phyloP scores from a whole-genome alignment of 2,797 vertebrate species.

The Heteromormyrus szaboi region DNA sequence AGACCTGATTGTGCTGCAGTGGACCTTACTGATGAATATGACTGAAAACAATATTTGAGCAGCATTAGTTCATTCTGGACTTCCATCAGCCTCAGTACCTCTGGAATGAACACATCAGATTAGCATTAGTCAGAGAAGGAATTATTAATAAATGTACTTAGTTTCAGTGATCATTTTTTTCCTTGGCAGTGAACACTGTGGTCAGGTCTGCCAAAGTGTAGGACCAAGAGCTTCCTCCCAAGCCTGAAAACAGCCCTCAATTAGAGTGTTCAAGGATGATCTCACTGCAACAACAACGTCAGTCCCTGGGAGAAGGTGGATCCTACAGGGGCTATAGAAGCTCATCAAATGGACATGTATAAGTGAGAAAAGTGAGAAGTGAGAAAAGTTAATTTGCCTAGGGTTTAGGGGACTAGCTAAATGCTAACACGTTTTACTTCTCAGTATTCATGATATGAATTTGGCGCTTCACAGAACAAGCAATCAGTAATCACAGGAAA shows the following conservation, averaged over 20 bases:
- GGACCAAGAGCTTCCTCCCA: neutral
- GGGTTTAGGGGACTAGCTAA: neutral
- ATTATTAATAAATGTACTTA: neutral
- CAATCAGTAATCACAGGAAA: neutral
- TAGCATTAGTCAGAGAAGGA: neutral
- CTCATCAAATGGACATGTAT: neutral
- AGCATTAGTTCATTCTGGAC: neutral
- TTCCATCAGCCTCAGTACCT: neutral
- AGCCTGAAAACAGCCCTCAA: neutral
- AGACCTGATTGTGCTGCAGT: neutral
- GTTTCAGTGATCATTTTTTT: neutral
- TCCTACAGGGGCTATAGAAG: neutral
- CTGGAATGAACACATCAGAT: neutral
- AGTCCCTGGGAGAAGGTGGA: neutral
- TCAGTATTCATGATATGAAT: neutral
- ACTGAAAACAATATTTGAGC: neutral
- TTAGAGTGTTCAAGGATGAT: neutral
- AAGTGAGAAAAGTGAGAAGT: neutral
- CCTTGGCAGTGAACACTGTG: neutral
- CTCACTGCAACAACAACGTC: neutral
- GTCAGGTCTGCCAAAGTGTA: neutral
- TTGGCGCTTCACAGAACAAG: neutral
- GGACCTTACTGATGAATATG: neutral
- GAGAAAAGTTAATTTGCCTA: neutral
- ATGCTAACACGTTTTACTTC: neutral